phyloP scores from a whole-genome alignment of 2,797 vertebrate genomes.

The Artibeus jamaicensis region DNA sequence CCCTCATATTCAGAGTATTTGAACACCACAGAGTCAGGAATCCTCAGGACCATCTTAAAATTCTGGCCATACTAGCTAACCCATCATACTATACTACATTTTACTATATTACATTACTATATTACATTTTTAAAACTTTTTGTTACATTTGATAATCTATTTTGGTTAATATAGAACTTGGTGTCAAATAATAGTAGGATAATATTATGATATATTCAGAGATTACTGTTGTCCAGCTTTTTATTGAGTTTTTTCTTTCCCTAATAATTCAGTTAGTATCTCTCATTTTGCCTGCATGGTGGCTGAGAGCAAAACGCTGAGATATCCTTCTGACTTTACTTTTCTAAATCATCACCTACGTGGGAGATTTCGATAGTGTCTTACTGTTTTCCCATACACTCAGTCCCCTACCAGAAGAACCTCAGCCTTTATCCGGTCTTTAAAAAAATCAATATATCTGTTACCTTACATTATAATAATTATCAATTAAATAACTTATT shows the following conservation, averaged over 20 bases:
- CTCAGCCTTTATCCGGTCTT: background rate
- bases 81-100: background rate
- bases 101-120: background rate
- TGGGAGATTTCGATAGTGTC: background rate
- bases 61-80: background rate
- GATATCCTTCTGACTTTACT: background rate
- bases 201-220: background rate
- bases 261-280: background rate
- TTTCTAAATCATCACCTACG: background rate
- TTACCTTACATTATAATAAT: background rate
- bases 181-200: background rate
- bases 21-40: background rate
- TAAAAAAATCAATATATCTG: background rate
- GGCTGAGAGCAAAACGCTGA: background rate
- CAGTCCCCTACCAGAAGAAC: background rate
- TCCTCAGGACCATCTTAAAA: background rate
- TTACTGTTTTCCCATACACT: background rate
- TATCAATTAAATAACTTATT: background rate
- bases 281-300: background rate
- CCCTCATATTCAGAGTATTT: background rate
- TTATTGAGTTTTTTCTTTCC: background rate
- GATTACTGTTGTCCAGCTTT: background rate
- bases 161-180: background rate
- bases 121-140: background rate
- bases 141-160: background rate